Evolutionary conservation across 2,797 vertebrate species (phyloP).

Genomic region (Pangasius sanitwongsei): DNA sequence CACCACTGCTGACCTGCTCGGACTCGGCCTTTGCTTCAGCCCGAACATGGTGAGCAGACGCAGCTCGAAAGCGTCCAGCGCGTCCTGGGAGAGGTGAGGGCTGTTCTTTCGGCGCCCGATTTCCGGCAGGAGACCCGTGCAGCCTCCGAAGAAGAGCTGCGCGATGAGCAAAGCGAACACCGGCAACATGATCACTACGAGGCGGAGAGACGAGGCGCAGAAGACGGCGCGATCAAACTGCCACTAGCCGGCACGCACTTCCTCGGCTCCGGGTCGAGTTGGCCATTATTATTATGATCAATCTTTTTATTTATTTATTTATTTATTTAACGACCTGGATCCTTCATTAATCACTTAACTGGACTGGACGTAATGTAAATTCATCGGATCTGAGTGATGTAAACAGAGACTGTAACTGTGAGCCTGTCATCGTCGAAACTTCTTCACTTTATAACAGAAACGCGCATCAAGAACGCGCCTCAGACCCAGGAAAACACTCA

Average conservation of each 20-base stretch:
- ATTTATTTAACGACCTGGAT: neutral
- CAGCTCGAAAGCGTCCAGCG: conserved; percentile 91
- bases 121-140: conserved; percentile 91
- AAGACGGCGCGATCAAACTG: conserved; percentile 51
- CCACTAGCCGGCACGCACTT: conserved; percentile 41
- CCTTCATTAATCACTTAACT: conserved; percentile 27
- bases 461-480: conserved; percentile 55
- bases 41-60: conserved; percentile 97
- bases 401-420: conserved; percentile 8
- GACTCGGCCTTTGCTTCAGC: conserved; percentile 89
- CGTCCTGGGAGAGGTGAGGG: conserved; percentile 84
- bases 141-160: conserved; percentile 92
- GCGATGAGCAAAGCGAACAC: conserved; percentile 94
- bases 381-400: conserved; percentile 16
- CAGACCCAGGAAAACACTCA: neutral
- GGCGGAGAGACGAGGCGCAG: conserved; percentile 70
- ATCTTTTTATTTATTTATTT: neutral
- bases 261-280: conserved; percentile 39
- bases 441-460: conserved; percentile 39
- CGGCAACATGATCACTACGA: conserved; percentile 70
- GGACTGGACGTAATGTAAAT: neutral
- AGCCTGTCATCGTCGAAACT: conserved; percentile 41
- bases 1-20: conserved; percentile 88
- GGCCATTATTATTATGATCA: conserved; percentile 38
- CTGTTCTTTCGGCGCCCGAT: conserved; percentile 85